These are phyloP conservation scores for Drosophila baimaii DNA, from an alignment of 1,140 invertebrate genomes.

Conservation along the genomic window DNA sequence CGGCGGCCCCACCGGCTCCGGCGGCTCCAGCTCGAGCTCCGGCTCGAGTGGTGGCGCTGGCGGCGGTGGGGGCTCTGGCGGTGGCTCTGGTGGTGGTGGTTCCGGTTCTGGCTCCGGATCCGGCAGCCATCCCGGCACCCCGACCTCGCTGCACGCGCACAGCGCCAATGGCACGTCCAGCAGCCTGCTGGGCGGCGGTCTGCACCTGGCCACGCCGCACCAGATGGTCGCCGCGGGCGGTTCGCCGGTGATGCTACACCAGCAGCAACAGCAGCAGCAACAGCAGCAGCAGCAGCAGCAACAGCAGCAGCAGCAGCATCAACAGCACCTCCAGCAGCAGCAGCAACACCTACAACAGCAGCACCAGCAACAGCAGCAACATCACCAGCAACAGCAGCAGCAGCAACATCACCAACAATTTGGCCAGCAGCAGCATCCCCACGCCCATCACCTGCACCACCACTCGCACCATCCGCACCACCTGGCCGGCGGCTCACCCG, in stretches of 20 bases:
- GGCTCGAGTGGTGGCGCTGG: slow-evolving; percentile 74
- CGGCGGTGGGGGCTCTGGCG: slow-evolving; percentile 13
- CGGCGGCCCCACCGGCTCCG: slow-evolving; percentile 40
- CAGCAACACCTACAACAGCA: slow-evolving; percentile 58
- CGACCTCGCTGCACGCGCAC: slow-evolving; percentile 76
- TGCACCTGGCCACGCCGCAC: slow-evolving; percentile 80
- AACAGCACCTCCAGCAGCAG: slow-evolving; percentile 40
- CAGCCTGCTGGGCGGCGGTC: slow-evolving; percentile 68
- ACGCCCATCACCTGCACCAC: slow-evolving; percentile 76
- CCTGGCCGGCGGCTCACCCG: slow-evolving; percentile 69
- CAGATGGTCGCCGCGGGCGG: slow-evolving; percentile 83
- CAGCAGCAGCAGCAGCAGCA: slow-evolving; percentile 53
- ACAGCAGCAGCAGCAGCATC: slow-evolving; percentile 51
- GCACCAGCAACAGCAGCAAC: slow-evolving; percentile 57
- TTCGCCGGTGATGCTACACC: slow-evolving; percentile 83
- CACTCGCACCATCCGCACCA: slow-evolving; percentile 80
- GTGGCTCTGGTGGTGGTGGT: slow-evolving; percentile 54
- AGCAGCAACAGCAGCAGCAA: slow-evolving; percentile 69
- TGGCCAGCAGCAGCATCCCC: slow-evolving; percentile 70
- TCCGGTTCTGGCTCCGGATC: slow-evolving; percentile 62
- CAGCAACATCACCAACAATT: slow-evolving; percentile 72
- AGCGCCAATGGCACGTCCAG: slow-evolving; percentile 76
- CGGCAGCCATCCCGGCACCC: slow-evolving; percentile 84
- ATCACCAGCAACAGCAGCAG: slow-evolving; percentile 61
- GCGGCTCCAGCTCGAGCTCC: slow-evolving; percentile 71